Percentiles rank a stretch among this genome's conserved stretches.
Evolutionary conservation across 1,140 invertebrate species (phyloP).

Genomic region (Lepidurus apus): DNA sequence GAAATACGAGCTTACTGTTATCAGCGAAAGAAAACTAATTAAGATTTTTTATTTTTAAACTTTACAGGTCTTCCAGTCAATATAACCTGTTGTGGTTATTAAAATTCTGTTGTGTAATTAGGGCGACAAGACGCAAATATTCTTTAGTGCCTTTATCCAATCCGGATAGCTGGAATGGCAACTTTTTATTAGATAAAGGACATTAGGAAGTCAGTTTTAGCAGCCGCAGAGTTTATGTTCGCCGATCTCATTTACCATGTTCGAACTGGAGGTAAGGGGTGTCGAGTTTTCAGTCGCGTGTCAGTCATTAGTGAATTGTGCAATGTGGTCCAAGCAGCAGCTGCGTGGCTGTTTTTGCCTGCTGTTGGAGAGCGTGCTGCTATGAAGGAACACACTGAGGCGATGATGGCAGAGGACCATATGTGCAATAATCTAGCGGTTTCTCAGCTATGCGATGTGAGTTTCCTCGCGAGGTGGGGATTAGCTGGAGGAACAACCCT

Average conservation of each 20-base stretch:
- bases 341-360: not conserved
- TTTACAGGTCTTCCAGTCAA: too few relatives aligned
- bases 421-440: constrained; percentile 13
- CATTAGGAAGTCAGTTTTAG: too few relatives aligned
- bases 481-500: not conserved
- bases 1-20: too few relatives aligned
- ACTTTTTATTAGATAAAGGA: too few relatives aligned
- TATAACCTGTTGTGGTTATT: too few relatives aligned
- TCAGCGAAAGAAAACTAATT: too few relatives aligned
- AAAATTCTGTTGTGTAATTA: too few relatives aligned
- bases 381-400: not conserved
- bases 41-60: too few relatives aligned
- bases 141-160: too few relatives aligned
- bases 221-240: too few relatives aligned
- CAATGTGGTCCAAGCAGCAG: not conserved
- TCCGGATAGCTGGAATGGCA: too few relatives aligned
- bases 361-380: constrained; percentile 20
- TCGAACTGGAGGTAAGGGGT: not conserved
- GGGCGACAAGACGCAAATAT: too few relatives aligned
- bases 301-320: constrained; percentile 6
- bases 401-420: constrained; percentile 16
- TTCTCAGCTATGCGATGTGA: not conserved
- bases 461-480: constrained; percentile 12
- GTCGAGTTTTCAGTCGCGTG: not conserved
- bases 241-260: not conserved